Evolutionary conservation across 2,888 invertebrate species (phyloP).

Genomic region (Scaptomyza parva): DNA sequence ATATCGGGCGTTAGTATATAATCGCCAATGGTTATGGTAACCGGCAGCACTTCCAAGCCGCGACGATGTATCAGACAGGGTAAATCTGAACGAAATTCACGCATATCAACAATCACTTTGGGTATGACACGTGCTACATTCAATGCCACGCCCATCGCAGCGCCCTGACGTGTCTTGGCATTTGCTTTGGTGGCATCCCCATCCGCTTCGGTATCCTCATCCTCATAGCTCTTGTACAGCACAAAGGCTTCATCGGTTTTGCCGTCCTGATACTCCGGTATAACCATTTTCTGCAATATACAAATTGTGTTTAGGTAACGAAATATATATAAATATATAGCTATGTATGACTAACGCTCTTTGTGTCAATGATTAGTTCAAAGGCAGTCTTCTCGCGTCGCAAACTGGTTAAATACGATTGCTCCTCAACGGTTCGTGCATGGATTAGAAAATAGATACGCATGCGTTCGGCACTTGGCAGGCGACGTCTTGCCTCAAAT

Average conservation of each 20-base stretch:
- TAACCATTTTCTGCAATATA: slow-evolving; percentile 90
- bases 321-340: no score
- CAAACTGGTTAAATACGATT: slow-evolving; percentile 95
- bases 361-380: slow-evolving; percentile 95
- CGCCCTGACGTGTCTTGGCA: slow-evolving; percentile 88
- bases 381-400: slow-evolving; percentile 97
- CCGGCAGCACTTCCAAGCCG: slow-evolving; percentile 95
- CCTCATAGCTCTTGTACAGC: slow-evolving; percentile 80
- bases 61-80: slow-evolving; percentile 96
- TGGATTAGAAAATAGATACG: slow-evolving; percentile 96
- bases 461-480: slow-evolving; percentile 85
- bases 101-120: slow-evolving; percentile 95
- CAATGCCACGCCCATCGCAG: slow-evolving; percentile 58
- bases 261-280: slow-evolving; percentile 95
- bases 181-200: slow-evolving; percentile 85
- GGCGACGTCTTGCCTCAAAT: slow-evolving; percentile 88
- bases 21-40: slow-evolving; percentile 96
- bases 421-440: slow-evolving; percentile 97
- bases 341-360: slow-evolving; percentile 91
- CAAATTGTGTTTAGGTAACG: no score
- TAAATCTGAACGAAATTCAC: slow-evolving; percentile 98
- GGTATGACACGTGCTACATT: slow-evolving; percentile 71
- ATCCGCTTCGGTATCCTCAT: slow-evolving; percentile 67
- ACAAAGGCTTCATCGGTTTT: slow-evolving; percentile 88
- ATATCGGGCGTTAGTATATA: slow-evolving; percentile 98